Evolutionary conservation across 2,113 vertebrate genomes (phyloP).

Genomic region (Prunella fulvescens): DNA sequence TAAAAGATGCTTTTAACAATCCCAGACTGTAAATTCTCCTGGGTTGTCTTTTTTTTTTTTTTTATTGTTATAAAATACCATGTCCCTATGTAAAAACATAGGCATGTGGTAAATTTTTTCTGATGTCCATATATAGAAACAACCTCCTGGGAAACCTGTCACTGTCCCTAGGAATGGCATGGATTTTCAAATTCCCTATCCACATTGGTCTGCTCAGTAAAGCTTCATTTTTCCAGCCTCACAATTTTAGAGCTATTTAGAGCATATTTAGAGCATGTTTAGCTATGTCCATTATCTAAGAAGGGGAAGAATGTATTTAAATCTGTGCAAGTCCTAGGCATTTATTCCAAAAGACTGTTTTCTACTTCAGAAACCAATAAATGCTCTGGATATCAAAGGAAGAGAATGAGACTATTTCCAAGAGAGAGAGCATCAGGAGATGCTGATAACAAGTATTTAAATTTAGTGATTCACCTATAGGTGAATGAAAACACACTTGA

Average conservation of each 20-base stretch:
- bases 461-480: background rate
- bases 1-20: background rate
- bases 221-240: background rate
- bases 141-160: background rate
- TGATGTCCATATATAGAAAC: rapidly evolving
- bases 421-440: background rate
- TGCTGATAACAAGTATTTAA: background rate
- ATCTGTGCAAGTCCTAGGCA: background rate
- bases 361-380: background rate
- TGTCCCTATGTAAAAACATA: background rate
- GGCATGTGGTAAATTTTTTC: background rate
- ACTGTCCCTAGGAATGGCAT: background rate
- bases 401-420: background rate
- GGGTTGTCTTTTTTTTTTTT: background rate
- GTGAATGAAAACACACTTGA: background rate
- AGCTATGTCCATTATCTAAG: background rate
- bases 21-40: background rate
- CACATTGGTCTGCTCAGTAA: background rate
- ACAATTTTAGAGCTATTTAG: background rate
- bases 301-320: background rate
- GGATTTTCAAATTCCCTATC: background rate
- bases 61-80: background rate
- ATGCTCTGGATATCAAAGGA: background rate
- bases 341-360: background rate
- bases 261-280: background rate